Evolutionary conservation across 2,888 invertebrate genomes (phyloP).

Genomic region (Cosmorhoe ocellata): DNA sequence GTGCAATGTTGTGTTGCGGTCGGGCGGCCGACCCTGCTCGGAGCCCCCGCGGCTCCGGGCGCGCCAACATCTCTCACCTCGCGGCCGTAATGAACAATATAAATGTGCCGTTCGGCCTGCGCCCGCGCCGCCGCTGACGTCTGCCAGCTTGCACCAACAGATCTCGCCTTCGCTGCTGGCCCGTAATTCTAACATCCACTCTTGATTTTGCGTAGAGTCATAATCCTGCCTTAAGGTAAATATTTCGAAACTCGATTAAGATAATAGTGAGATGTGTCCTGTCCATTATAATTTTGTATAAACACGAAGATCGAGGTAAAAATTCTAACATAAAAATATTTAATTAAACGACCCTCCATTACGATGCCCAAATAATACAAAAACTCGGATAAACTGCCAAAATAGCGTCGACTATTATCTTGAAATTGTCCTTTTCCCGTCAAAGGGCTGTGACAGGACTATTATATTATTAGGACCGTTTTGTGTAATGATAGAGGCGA

Average conservation of each 20-base stretch:
- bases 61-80: slow-evolving; percentile 80
- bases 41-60: slow-evolving; percentile 61
- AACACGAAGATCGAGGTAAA: no score
- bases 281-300: no score
- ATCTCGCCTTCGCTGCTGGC: background rate
- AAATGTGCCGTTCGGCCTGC: slow-evolving; percentile 69
- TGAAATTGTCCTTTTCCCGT: slow-evolving; percentile 75
- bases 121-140: slow-evolving; percentile 33
- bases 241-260: no score
- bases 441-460: slow-evolving; percentile 77
- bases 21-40: slow-evolving; percentile 51
- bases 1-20: no score
- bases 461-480: slow-evolving; percentile 81
- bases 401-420: slow-evolving; percentile 68
- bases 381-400: slow-evolving; percentile 69
- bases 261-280: no score
- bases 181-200: background rate
- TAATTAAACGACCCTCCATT: slow-evolving; percentile 45
- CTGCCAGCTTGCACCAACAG: slow-evolving; percentile 9
- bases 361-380: slow-evolving; percentile 47
- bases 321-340: slow-evolving; percentile 38
- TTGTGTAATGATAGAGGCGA: slow-evolving; percentile 77
- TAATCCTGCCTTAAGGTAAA: no score
- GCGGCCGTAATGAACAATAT: slow-evolving; percentile 75
- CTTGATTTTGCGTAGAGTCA: background rate